Evolutionary conservation across 2,797 vertebrate species (phyloP).

Genomic region (Anguilla obscura): DNA sequence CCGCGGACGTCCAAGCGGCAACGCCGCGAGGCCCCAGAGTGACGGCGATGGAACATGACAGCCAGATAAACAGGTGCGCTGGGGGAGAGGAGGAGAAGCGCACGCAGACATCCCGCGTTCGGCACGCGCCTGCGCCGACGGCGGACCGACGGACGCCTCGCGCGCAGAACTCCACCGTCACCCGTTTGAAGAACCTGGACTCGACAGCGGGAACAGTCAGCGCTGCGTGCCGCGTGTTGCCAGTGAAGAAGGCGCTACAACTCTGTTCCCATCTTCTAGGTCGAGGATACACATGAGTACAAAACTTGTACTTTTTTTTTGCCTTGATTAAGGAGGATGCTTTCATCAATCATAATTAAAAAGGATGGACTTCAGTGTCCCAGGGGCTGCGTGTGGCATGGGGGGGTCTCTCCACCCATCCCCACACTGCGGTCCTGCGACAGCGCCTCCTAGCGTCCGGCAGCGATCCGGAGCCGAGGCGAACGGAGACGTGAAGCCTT

Average conservation of each 20-base stretch:
- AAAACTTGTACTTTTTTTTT: not conserved
- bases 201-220: not conserved
- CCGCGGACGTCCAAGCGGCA: conserved; percentile 30
- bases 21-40: conserved; percentile 31
- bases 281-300: conserved; percentile 34
- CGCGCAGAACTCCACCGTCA: not conserved
- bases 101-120: not conserved
- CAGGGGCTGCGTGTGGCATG: conserved; percentile 27
- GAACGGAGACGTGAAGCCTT: not conserved
- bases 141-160: not conserved
- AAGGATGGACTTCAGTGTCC: conserved; percentile 33
- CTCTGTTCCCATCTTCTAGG: conserved; percentile 26
- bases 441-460: not conserved
- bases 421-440: not conserved
- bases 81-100: conserved; percentile 22
- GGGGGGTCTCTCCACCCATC: conserved; percentile 1
- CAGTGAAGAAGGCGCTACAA: not conserved
- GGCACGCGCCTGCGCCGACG: not conserved
- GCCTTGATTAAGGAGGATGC: conserved; percentile 35
- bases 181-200: not conserved
- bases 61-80: conserved; percentile 49
- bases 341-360: conserved; percentile 48
- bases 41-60: conserved; percentile 52
- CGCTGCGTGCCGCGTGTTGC: not conserved
- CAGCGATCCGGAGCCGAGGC: not conserved